phyloP scores from a whole-genome alignment of 1,140 invertebrate species.

The Drosophila obscura region DNA sequence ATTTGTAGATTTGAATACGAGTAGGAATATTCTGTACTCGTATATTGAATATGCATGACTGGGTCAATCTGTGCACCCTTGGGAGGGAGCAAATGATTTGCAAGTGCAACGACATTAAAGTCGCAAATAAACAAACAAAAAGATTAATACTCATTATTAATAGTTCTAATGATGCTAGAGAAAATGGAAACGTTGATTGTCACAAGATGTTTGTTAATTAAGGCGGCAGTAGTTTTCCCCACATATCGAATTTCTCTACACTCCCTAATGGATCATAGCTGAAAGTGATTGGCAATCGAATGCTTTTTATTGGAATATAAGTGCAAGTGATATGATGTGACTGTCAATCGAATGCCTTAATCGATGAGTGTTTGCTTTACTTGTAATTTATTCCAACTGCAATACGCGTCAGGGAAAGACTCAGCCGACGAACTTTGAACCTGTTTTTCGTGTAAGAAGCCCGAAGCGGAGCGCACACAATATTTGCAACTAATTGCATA shows the following conservation, averaged over 20 bases:
- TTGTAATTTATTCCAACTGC: conserved; percentile 45
- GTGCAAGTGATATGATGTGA: conserved; percentile 18
- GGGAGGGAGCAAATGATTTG: conserved; percentile 59
- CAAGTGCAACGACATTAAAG: conserved; percentile 43
- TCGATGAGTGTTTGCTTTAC: conserved; percentile 38
- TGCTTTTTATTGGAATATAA: too few species aligned
- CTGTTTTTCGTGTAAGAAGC: conserved; percentile 23
- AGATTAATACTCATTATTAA: conserved; percentile 16
- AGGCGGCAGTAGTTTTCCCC: conserved; percentile 13
- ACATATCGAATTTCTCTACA: neutral
- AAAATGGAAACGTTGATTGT: conserved; percentile 9
- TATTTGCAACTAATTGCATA: conserved; percentile 35
- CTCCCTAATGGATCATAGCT: conserved; percentile 31
- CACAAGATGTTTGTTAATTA: conserved; percentile 26
- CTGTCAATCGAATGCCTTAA: conserved; percentile 10
- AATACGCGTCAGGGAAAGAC: conserved; percentile 48
- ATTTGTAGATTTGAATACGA: neutral
- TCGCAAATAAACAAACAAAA: conserved; percentile 7
- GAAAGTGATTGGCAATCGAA: conserved; percentile 13
- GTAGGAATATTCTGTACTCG: conserved; percentile 24
- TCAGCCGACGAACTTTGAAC: conserved; percentile 64
- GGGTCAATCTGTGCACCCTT: conserved; percentile 60
- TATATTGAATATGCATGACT: conserved; percentile 50
- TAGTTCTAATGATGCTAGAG: conserved; percentile 10
- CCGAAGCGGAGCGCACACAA: neutral